phyloP scores from a whole-genome alignment of 2,888 invertebrate species.

The Hypena proboscidalis region DNA sequence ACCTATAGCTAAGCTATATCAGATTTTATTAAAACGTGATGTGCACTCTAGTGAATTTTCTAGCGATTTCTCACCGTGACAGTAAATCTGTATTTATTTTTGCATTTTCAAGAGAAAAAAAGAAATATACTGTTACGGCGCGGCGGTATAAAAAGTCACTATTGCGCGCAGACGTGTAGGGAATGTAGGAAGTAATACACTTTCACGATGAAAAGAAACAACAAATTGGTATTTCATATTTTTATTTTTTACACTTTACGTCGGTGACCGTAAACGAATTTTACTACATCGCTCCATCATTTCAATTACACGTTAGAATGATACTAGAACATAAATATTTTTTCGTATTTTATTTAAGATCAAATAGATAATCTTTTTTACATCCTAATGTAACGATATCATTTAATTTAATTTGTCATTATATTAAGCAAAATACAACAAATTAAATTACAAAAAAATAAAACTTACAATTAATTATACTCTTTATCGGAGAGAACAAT shows the following conservation, averaged over 20 bases:
- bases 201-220: slow-evolving; percentile 63
- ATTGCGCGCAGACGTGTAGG: no score
- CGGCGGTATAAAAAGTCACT: no score
- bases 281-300: slow-evolving; percentile 81
- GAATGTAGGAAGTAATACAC: no score
- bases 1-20: no score
- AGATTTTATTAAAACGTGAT: no score
- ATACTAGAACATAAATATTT: slow-evolving; percentile 85
- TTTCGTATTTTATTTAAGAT: slow-evolving; percentile 83
- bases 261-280: slow-evolving; percentile 84
- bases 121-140: no score
- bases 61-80: no score
- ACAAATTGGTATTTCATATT: slow-evolving; percentile 77
- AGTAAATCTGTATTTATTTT: no score
- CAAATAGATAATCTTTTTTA: slow-evolving; percentile 86
- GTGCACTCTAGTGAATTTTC: no score
- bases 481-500: slow-evolving; percentile 80
- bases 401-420: slow-evolving; percentile 84
- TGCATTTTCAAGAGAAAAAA: no score
- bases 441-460: slow-evolving; percentile 75
- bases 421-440: slow-evolving; percentile 83
- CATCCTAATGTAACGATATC: slow-evolving; percentile 84
- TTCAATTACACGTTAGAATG: slow-evolving; percentile 82
- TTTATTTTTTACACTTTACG: slow-evolving; percentile 84
- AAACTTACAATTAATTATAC: slow-evolving; percentile 79